A percentile compares a stretch with the other conserved stretches of the same genome.
These are phyloP conservation scores for Pterois miles DNA, from an alignment of 2,797 vertebrate species.

Conservation along the genomic window DNA sequence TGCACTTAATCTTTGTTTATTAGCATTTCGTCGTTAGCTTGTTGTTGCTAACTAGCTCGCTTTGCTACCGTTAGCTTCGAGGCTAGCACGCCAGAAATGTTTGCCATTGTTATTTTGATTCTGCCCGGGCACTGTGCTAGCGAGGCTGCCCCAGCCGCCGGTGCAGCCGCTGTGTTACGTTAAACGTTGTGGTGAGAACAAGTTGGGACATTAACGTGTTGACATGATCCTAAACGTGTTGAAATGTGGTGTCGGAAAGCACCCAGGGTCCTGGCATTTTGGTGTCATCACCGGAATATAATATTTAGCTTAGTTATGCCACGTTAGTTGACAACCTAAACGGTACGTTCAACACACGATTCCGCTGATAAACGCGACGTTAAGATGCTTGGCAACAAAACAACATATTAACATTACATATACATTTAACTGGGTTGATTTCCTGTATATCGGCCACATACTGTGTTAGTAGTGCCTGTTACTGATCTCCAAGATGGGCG, in stretches of 20 bases:
- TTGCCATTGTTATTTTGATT: constrained; percentile 57
- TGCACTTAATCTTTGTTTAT: constrained; percentile 1
- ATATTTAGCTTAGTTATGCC: not conserved
- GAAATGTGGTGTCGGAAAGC: too few species aligned
- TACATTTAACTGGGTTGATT: too few species aligned
- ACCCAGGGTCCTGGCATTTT: not conserved
- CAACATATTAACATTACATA: too few species aligned
- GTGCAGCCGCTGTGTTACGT: not conserved
- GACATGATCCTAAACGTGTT: not conserved
- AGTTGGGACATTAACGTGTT: not conserved
- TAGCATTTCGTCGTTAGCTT: constrained; percentile 59
- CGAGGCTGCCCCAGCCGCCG: constrained; percentile 1
- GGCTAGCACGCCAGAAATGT: constrained; percentile 62
- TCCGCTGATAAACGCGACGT: not conserved
- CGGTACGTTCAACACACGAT: not conserved
- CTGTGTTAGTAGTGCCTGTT: not conserved
- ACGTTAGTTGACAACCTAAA: not conserved
- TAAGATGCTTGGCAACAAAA: not conserved
- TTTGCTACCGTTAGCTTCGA: constrained; percentile 63
- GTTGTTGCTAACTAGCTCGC: constrained; percentile 72
- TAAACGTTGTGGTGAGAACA: not conserved
- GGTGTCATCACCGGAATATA: not conserved
- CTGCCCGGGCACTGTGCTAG: not conserved
- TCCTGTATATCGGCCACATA: too few species aligned
- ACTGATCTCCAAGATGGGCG: not conserved